These are phyloP conservation scores for Patella ulyssiponensis DNA, from an alignment of 2,888 invertebrate genomes.

Conservation along the genomic window DNA sequence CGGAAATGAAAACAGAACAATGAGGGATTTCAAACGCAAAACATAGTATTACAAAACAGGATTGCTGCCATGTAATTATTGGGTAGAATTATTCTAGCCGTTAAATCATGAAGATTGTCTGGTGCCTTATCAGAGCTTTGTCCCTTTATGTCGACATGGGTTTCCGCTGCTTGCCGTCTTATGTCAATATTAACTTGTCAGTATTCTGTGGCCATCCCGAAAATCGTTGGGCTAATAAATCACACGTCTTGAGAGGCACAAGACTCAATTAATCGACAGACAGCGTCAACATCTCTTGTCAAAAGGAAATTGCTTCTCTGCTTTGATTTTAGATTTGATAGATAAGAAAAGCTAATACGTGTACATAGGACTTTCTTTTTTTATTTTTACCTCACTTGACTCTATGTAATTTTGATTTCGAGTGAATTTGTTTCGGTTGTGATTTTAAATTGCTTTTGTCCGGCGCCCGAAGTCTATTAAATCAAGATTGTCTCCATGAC, in stretches of 20 bases:
- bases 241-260: constrained; percentile 4
- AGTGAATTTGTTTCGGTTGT: too few species aligned
- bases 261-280: constrained; percentile 8
- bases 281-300: constrained; percentile 9
- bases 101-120: neutral
- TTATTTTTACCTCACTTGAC: too few species aligned
- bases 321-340: neutral
- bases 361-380: too few species aligned
- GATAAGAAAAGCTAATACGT: constrained; percentile 25
- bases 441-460: too few species aligned
- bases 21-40: too few species aligned
- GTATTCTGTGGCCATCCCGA: neutral
- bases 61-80: too few species aligned
- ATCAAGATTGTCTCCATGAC: too few species aligned
- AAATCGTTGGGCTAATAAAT: constrained; percentile 11
- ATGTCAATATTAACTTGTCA: constrained; percentile 9
- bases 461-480: too few species aligned
- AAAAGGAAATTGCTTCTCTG: constrained; percentile 9
- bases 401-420: too few species aligned
- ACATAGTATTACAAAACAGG: too few species aligned
- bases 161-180: constrained; percentile 3
- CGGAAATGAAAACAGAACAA: too few species aligned
- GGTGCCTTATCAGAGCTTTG: constrained; percentile 1
- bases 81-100: too few species aligned
- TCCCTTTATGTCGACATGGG: neutral